Percentiles rank a stretch among this genome's conserved stretches.
These are phyloP conservation scores for Drosophila greeni DNA, from an alignment of 2,888 invertebrate genomes.

Conservation along the genomic window DNA sequence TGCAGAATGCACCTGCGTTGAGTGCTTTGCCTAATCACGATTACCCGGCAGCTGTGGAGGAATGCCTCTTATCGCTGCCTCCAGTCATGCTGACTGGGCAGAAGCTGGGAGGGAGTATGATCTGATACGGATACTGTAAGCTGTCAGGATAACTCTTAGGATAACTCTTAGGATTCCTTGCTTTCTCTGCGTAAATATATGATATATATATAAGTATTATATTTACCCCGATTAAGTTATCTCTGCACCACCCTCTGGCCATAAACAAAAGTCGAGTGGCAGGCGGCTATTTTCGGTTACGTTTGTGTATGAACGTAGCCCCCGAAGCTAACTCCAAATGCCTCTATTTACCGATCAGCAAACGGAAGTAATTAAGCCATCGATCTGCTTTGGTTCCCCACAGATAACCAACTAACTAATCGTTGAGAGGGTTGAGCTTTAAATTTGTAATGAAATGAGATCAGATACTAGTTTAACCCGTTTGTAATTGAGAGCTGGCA, in stretches of 20 bases:
- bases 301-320: background rate
- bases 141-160: background rate
- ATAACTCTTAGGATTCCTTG: background rate
- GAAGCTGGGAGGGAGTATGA: background rate
- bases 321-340: background rate
- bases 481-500: background rate
- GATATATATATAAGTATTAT: background rate
- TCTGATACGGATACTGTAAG: background rate
- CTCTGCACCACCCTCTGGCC: background rate
- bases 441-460: background rate
- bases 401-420: background rate
- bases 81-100: slow-evolving; percentile 12
- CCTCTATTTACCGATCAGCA: background rate
- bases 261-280: slow-evolving; percentile 10
- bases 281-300: background rate
- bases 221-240: background rate
- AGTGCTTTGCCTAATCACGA: slow-evolving; percentile 7
- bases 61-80: slow-evolving; percentile 7
- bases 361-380: background rate
- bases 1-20: background rate
- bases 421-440: background rate
- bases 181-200: no score
- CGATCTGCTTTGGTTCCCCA: background rate
- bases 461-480: slow-evolving; percentile 1
- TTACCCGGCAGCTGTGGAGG: slow-evolving; percentile 1